These are phyloP conservation scores for Cherax destructor DNA, from an alignment of 1,140 invertebrate species.

Conservation along the genomic window DNA sequence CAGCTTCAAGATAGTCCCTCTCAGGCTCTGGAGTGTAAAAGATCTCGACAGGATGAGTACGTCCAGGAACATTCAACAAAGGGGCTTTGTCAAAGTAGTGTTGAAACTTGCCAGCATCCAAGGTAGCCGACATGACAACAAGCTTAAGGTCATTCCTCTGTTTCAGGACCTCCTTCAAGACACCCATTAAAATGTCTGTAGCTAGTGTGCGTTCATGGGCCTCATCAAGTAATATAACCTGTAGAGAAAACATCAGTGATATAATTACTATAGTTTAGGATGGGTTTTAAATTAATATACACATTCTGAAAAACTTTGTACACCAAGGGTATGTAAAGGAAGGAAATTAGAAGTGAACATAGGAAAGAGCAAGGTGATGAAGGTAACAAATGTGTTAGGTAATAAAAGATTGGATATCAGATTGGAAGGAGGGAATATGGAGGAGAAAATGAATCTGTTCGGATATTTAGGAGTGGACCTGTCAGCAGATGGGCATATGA, in stretches of 20 bases:
- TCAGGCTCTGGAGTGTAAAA: conserved; percentile 99
- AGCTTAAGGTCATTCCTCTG: conserved; percentile 96
- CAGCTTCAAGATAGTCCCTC: conserved; percentile 98
- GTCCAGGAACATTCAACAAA: conserved; percentile 97
- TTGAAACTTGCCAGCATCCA: conserved; percentile 99
- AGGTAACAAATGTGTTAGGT: too few species aligned
- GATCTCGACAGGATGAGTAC: conserved; percentile 98
- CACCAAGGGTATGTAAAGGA: too few species aligned
- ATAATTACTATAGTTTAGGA: too few species aligned
- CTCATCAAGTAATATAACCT: conserved; percentile 96
- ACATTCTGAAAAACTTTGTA: too few species aligned
- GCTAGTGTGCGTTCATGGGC: conserved; percentile 99
- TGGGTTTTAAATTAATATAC: too few species aligned
- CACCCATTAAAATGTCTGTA: conserved; percentile 99
- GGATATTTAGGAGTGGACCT: too few species aligned
- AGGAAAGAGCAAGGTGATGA: too few species aligned
- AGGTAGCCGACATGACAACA: conserved; percentile 99
- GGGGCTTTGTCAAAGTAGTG: conserved; percentile 98
- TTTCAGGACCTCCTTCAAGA: conserved; percentile 97
- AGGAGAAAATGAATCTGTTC: too few species aligned
- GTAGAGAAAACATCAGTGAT: neutral
- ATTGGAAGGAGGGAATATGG: too few species aligned
- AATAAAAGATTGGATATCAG: too few species aligned
- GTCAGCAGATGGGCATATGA: too few species aligned
- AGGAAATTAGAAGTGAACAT: too few species aligned